Percentiles rank a stretch among this genome's conserved stretches.
These are phyloP conservation scores for Enteromius afrohamiltoni DNA, from an alignment of 2,797 vertebrate species.

Conservation along the genomic window DNA sequence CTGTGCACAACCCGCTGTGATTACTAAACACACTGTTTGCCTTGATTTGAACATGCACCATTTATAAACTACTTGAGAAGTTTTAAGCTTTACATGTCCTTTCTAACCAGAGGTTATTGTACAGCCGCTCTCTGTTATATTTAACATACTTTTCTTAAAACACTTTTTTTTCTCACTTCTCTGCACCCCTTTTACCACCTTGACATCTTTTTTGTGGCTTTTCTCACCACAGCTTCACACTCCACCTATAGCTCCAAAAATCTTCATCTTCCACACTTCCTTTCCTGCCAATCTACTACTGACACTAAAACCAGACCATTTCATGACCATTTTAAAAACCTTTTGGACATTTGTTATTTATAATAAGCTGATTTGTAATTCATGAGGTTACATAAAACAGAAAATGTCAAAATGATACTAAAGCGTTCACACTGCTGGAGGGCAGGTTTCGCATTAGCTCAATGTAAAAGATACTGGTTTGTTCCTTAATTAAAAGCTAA, in stretches of 20 bases:
- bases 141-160: conserved; percentile 21
- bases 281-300: conserved; percentile 13
- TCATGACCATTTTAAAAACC: conserved; percentile 64
- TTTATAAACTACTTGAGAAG: conserved; percentile 17
- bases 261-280: background rate
- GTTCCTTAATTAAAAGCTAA: background rate
- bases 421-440: conserved; percentile 43
- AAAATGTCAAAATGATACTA: conserved; percentile 69
- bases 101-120: background rate
- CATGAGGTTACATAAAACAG: conserved; percentile 70
- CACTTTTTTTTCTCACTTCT: background rate
- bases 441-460: conserved; percentile 59
- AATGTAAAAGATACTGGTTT: conserved; percentile 50
- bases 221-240: conserved; percentile 30
- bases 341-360: conserved; percentile 72
- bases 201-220: conserved; percentile 1
- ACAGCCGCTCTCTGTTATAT: background rate
- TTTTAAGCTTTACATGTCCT: background rate
- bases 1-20: background rate
- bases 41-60: conserved; percentile 22
- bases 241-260: background rate
- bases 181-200: background rate
- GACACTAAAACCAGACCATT: conserved; percentile 51
- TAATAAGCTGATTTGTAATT: conserved; percentile 71
- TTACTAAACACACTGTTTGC: conserved; percentile 35